phyloP scores from a whole-genome alignment of 2,797 vertebrate genomes.

The Falco rusticolus region DNA sequence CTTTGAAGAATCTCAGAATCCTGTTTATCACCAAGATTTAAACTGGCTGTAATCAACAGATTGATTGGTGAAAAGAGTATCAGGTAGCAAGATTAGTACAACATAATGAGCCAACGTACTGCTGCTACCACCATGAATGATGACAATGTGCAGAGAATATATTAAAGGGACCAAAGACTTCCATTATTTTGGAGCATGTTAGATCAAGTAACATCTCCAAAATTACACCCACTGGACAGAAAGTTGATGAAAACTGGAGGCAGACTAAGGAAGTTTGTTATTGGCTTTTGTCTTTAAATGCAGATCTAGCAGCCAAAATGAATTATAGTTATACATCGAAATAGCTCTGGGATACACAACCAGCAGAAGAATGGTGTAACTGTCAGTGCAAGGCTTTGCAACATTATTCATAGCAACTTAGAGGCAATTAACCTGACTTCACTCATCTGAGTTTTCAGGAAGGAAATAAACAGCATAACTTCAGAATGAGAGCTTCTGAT shows the following conservation, averaged over 20 bases:
- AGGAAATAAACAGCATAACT: conserved; percentile 30
- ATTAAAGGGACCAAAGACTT: conserved; percentile 28
- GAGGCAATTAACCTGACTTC: conserved; percentile 56
- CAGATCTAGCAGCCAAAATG: conserved; percentile 59
- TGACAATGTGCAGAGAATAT: neutral
- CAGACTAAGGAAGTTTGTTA: conserved; percentile 22
- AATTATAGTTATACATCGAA: conserved; percentile 58
- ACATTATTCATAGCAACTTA: conserved; percentile 51
- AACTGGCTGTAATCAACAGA: neutral
- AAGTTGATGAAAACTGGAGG: conserved; percentile 35
- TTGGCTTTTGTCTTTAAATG: conserved; percentile 45
- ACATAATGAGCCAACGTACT: neutral
- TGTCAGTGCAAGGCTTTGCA: conserved; percentile 48
- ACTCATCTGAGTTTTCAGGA: conserved; percentile 48
- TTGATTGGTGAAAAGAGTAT: conserved; percentile 16
- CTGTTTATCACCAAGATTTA: neutral
- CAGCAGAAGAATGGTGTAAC: conserved; percentile 43
- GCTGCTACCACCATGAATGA: neutral
- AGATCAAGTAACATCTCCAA: conserved; percentile 47
- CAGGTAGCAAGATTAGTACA: conserved; percentile 3
- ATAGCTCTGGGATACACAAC: conserved; percentile 33
- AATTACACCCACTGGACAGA: conserved; percentile 12
- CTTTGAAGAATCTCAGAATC: neutral
- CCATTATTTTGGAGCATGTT: conserved; percentile 2
- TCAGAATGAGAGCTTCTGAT: conserved; percentile 25